phyloP scores from a whole-genome alignment of 1,140 invertebrate species.

The Lepidurus couesii region DNA sequence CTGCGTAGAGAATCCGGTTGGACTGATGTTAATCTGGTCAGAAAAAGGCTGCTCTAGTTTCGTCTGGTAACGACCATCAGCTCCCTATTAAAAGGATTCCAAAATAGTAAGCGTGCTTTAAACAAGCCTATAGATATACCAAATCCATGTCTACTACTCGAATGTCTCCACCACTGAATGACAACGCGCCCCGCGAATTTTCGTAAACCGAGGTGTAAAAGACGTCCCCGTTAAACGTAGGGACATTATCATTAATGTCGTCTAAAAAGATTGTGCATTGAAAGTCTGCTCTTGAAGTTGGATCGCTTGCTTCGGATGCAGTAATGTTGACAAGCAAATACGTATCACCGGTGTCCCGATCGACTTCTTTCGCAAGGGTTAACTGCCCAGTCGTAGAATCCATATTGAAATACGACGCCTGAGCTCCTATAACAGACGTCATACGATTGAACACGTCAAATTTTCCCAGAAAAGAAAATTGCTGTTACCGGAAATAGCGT shows the following conservation, averaged over 20 bases:
- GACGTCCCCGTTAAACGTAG: neutral
- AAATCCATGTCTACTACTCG: conserved; percentile 24
- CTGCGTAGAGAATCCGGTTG: neutral
- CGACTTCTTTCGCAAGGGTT: neutral
- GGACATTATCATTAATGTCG: conserved; percentile 25
- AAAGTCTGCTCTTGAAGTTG: neutral
- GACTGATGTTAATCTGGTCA: conserved; percentile 10
- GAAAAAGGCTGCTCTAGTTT: neutral
- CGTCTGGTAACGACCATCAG: neutral
- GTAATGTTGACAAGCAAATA: neutral
- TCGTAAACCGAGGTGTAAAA: neutral
- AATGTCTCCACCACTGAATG: conserved; percentile 12
- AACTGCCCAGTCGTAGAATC: neutral
- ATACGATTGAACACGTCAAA: neutral
- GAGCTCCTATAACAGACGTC: neutral
- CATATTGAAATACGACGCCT: neutral
- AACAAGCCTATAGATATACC: neutral
- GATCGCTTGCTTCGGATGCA: conserved; percentile 1
- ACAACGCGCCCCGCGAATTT: neutral
- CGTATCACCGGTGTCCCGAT: conserved; percentile 11
- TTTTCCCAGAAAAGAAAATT: neutral
- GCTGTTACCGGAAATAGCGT: neutral
- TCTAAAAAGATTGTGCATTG: conserved; percentile 6
- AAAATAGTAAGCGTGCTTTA: neutral
- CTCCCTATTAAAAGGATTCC: conserved; percentile 20